These are phyloP conservation scores for Liparis tanakae DNA, from an alignment of 2,797 vertebrate species.

Conservation along the genomic window DNA sequence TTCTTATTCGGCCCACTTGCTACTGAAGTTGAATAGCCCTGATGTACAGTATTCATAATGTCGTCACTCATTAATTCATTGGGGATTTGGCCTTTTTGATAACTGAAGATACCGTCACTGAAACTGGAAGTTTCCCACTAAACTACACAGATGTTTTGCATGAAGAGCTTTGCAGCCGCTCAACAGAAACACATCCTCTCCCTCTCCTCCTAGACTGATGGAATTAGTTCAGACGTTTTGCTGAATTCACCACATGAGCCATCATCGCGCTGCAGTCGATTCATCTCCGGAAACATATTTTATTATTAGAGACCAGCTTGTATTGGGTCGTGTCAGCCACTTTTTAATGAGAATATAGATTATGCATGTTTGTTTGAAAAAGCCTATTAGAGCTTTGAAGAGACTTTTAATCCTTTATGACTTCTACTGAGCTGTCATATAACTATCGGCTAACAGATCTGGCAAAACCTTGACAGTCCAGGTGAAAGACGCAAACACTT, in stretches of 20 bases:
- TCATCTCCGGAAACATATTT: not conserved
- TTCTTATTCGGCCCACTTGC: too few species aligned
- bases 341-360: not conserved
- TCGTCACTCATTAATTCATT: not conserved
- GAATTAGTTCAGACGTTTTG: not conserved
- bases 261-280: not conserved
- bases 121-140: not conserved
- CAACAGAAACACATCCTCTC: not conserved
- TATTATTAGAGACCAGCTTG: not conserved
- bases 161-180: slow-evolving; percentile 1
- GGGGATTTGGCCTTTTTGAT: too few species aligned
- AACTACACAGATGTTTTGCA: not conserved
- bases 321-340: not conserved
- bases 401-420: not conserved
- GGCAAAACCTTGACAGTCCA: not conserved
- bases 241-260: not conserved
- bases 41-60: not conserved
- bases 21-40: too few species aligned
- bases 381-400: slow-evolving; percentile 2
- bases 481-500: not conserved
- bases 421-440: not conserved
- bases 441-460: not conserved
- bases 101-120: not conserved
- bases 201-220: not conserved
- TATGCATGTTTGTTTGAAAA: not conserved